Evolutionary conservation across 2,888 invertebrate genomes (phyloP), one percentile per base, ranked within the genome.

Genomic region (Anorthoa munda): DNA sequence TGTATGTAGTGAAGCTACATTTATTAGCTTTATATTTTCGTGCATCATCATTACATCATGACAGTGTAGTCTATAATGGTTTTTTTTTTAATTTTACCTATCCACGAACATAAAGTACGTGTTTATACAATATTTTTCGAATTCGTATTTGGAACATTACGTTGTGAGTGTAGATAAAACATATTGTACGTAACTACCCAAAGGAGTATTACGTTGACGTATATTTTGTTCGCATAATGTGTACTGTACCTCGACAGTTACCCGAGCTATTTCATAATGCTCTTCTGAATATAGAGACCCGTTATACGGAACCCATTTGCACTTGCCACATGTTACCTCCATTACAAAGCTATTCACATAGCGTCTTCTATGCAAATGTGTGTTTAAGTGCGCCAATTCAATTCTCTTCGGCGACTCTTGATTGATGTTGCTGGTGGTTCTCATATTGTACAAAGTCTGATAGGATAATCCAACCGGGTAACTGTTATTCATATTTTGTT

Each of bases 251-350:
- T 84, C 70, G 81, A 87, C 89, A 86, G 90, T 89, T 90, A 89
- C 84, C 79, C 83, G 84, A 87, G 86, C 86, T 85, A 88, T 90
- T 88, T 89, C 87, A 86, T 89, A 90, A 90, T 89, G 86, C 81
- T 87, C 86, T 84, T 88, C 87, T 90, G 90, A 91, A 90, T 86
- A 90, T 87, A 88, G 87, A 90, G 88, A 86, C 84, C 94, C 94
- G 95, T 94, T 94, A 94, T 90, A 87, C 89, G 90, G 90, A 93
- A 90, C 90, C 90, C 92, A 94, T 94, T 94, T 93, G 92, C 92
- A 92, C 90, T 92, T 91, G 88, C 89, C 89, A 86, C 91, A 92
- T 92, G 92, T 92, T 93, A 90, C 93, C 91, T 92, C 90, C 86
- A 94, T 94, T 93, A 91, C 91, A 82, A 86, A 90, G 87, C 88